These are phyloP conservation scores for Poecilus cupreus DNA, from an alignment of 2,888 invertebrate genomes.

Conservation along the genomic window DNA sequence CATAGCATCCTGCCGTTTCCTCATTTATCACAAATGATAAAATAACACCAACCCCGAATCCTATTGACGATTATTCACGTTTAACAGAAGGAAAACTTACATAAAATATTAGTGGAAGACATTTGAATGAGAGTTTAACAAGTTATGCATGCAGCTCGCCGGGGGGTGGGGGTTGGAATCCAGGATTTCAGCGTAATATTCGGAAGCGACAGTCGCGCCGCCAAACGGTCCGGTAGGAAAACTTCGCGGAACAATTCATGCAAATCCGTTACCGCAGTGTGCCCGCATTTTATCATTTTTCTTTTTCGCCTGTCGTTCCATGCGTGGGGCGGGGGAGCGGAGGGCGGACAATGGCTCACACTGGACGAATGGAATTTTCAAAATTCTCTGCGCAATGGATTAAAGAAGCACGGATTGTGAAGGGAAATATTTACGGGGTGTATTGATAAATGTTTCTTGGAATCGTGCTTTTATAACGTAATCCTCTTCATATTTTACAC, in stretches of 20 bases:
- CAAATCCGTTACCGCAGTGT: conserved; percentile 50
- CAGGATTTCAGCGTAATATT: conserved; percentile 15
- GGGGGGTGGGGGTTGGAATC: not conserved
- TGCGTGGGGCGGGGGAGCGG: not conserved
- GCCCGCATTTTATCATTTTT: conserved; percentile 42
- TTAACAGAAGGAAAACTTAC: no score
- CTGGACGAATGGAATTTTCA: conserved; percentile 25
- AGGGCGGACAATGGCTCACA: not conserved
- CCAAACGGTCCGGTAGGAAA: conserved; percentile 16
- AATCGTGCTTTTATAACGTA: not conserved
- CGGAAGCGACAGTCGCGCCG: conserved; percentile 26
- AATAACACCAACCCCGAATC: not conserved
- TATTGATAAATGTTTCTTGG: conserved; percentile 26
- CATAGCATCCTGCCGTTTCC: no score
- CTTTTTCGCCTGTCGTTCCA: conserved; percentile 33
- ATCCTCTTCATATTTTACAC: not conserved
- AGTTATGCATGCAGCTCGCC: not conserved
- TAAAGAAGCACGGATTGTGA: conserved; percentile 36
- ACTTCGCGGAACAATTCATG: conserved; percentile 49
- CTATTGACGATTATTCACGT: not conserved
- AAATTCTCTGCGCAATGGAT: conserved; percentile 29
- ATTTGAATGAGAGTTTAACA: conserved; percentile 38
- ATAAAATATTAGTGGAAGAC: conserved; percentile 1
- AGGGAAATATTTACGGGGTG: conserved; percentile 24
- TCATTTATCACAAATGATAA: no score